These are phyloP conservation scores for Geotrupes spiniger DNA, from an alignment of 2,888 invertebrate genomes.

Conservation along the genomic window DNA sequence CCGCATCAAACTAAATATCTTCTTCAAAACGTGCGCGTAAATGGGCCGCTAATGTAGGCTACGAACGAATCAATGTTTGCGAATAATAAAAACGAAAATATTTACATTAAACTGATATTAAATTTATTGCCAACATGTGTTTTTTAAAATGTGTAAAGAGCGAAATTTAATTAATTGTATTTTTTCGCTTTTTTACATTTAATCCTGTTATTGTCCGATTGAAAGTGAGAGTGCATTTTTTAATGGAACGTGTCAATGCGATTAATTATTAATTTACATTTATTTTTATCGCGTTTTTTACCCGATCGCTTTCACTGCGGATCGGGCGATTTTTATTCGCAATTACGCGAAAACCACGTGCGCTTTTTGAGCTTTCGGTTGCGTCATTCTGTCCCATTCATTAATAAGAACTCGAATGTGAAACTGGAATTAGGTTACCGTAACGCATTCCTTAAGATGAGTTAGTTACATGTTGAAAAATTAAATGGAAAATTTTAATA, in stretches of 20 bases:
- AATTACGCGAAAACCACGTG: not conserved
- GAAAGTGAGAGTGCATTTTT: slow-evolving; percentile 21
- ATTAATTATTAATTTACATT: slow-evolving; percentile 22
- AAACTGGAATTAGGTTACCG: no score
- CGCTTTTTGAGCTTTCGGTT: no score
- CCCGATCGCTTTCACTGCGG: not conserved
- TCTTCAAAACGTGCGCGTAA: no score
- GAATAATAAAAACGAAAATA: slow-evolving; percentile 8
- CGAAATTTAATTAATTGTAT: slow-evolving; percentile 19
- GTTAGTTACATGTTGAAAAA: no score
- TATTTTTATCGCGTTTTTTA: slow-evolving; percentile 16
- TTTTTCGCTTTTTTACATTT: slow-evolving; percentile 14
- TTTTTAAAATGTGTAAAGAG: slow-evolving; percentile 19
- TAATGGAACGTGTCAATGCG: slow-evolving; percentile 17
- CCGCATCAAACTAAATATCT: no score
- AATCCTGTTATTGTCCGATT: slow-evolving; percentile 17
- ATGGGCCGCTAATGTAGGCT: no score
- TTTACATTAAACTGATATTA: slow-evolving; percentile 14
- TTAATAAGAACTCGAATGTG: no score
- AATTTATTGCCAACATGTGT: slow-evolving; percentile 20
- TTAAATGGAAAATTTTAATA: no score
- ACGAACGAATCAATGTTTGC: no score
- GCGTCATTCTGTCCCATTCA: no score
- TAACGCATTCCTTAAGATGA: no score
- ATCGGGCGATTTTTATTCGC: not conserved